These are phyloP conservation scores for Camarhynchus parvulus DNA, from an alignment of 2,113 vertebrate genomes.

Conservation along the genomic window DNA sequence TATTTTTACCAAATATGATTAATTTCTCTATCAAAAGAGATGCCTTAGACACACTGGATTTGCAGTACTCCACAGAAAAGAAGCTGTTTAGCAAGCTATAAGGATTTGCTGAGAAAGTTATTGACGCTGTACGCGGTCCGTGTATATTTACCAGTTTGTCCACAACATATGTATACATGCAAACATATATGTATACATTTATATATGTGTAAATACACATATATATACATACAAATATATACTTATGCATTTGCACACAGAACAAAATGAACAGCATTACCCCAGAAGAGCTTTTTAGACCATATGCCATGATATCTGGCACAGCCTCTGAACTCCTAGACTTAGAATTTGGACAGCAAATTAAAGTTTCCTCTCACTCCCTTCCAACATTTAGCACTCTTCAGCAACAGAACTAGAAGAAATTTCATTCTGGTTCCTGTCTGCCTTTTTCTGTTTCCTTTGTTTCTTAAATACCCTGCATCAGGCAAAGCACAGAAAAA, in stretches of 20 bases:
- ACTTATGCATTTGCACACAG: not conserved
- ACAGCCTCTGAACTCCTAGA: not conserved
- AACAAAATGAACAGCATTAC: not conserved
- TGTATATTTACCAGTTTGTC: not conserved
- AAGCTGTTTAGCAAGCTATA: not conserved
- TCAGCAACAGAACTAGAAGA: not conserved
- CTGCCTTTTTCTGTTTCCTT: not conserved
- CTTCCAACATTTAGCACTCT: not conserved
- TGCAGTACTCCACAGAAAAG: not conserved
- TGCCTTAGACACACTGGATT: not conserved
- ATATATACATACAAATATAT: not conserved
- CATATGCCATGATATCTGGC: not conserved
- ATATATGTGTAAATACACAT: not conserved
- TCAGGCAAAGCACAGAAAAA: not conserved
- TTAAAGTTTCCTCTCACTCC: not conserved
- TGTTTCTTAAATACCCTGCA: not conserved
- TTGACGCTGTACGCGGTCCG: not conserved
- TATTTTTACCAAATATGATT: not conserved
- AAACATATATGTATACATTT: not conserved
- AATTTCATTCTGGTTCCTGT: not conserved
- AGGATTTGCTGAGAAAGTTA: not conserved
- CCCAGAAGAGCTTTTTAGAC: not conserved
- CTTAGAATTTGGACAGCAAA: not conserved
- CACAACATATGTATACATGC: fast-evolving
- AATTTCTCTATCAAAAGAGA: not conserved